Percentiles rank a stretch among this genome's conserved stretches.
Evolutionary conservation across 1,140 invertebrate species (phyloP).

Genomic region (Sesamia nonagrioides): DNA sequence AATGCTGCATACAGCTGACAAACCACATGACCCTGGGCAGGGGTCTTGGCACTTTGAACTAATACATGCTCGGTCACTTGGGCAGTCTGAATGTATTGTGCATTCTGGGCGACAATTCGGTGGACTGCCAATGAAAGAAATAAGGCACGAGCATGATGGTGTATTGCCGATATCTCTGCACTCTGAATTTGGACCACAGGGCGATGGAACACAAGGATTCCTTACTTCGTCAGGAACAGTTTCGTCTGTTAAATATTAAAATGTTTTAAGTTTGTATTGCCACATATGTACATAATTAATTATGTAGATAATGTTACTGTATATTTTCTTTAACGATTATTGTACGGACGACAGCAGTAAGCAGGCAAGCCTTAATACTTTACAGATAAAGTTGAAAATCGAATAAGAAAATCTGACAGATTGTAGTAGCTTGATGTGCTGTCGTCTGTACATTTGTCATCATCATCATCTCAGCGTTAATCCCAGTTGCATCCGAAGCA

Average conservation of each 20-base stretch:
- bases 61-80: slow-evolving; percentile 89
- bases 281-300: no score
- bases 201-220: slow-evolving; percentile 90
- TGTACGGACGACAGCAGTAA: no score
- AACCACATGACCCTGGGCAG: slow-evolving; percentile 92
- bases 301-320: no score
- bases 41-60: slow-evolving; percentile 91
- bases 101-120: slow-evolving; percentile 92
- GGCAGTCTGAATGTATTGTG: slow-evolving; percentile 90
- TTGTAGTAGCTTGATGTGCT: no score
- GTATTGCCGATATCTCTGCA: slow-evolving; percentile 89
- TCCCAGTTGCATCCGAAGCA: no score
- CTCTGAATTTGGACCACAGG: slow-evolving; percentile 91
- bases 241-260: slow-evolving; percentile 83
- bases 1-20: slow-evolving; percentile 89
- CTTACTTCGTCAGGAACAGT: slow-evolving; percentile 59
- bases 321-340: no score
- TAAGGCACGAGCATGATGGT: slow-evolving; percentile 90
- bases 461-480: no score
- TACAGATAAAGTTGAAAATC: no score
- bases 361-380: no score
- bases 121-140: slow-evolving; percentile 90
- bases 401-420: no score
- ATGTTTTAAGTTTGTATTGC: slow-evolving; percentile 48
- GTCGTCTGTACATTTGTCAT: no score